phyloP scores from a whole-genome alignment of 2,888 invertebrate genomes.

The Latrodectus elegans region DNA sequence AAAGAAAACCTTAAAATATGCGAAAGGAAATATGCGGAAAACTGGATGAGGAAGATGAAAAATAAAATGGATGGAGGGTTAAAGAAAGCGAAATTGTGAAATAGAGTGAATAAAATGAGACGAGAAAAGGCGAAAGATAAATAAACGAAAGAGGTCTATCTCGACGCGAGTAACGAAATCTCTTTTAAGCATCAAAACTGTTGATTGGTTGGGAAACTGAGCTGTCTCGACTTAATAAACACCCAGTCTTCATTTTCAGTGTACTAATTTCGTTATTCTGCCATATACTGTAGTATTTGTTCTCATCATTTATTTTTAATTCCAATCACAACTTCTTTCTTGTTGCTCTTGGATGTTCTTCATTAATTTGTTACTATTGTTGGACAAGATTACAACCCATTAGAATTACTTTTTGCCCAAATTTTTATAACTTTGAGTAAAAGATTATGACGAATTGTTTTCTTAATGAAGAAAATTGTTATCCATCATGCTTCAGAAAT shows the following conservation, averaged over 20 bases:
- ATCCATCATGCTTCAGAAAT: too few species aligned
- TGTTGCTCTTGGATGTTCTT: not conserved
- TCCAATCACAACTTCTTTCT: slow-evolving; percentile 38
- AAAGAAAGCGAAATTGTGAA: not conserved
- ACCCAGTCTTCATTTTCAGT: slow-evolving; percentile 23
- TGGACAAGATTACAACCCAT: too few species aligned
- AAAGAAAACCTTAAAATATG: too few species aligned
- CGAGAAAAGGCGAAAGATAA: not conserved
- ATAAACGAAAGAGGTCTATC: not conserved
- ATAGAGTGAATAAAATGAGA: not conserved
- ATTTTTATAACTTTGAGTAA: too few species aligned
- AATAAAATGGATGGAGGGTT: too few species aligned
- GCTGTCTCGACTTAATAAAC: slow-evolving; percentile 20
- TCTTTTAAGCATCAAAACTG: slow-evolving; percentile 2
- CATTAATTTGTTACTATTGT: too few species aligned
- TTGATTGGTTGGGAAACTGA: slow-evolving; percentile 39
- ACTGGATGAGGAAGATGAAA: too few species aligned
- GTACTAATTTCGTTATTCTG: not conserved
- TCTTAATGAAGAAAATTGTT: too few species aligned
- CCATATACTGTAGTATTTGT: not conserved
- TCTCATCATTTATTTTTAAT: slow-evolving; percentile 31
- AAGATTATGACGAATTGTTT: too few species aligned
- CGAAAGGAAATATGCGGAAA: too few species aligned
- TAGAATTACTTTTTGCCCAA: too few species aligned
- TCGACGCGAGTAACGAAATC: slow-evolving; percentile 18